Evolutionary conservation across 2,797 vertebrate genomes (phyloP).

Genomic region (Hybognathus amarus): DNA sequence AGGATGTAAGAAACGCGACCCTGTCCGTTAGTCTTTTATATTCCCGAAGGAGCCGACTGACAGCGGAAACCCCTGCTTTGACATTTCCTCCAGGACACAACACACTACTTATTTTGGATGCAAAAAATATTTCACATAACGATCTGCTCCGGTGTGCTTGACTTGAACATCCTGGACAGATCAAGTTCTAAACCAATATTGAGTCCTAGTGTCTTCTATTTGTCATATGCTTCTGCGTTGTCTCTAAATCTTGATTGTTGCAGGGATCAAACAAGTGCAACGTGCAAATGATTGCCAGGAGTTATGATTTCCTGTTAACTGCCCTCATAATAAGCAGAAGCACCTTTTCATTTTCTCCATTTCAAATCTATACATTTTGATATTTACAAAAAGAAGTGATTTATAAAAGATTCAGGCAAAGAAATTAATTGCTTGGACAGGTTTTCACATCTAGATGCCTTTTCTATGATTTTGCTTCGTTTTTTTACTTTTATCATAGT

Average conservation of each 20-base stretch:
- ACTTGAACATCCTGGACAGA: neutral
- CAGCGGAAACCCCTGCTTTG: slow-evolving; percentile 1
- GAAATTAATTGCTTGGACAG: neutral
- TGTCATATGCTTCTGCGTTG: neutral
- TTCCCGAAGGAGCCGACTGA: neutral
- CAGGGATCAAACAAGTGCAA: neutral
- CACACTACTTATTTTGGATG: neutral
- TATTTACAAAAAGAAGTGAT: neutral
- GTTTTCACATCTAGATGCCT: neutral
- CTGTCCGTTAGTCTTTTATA: slow-evolving; percentile 66
- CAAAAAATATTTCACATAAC: neutral
- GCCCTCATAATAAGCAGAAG: neutral
- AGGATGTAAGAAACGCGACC: slow-evolving; percentile 66
- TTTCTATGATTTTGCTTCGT: neutral
- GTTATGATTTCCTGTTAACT: neutral
- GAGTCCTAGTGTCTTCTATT: neutral
- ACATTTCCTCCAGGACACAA: neutral
- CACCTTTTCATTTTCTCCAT: neutral
- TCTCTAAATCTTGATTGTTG: neutral
- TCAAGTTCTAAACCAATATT: neutral
- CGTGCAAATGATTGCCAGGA: neutral
- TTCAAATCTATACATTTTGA: neutral
- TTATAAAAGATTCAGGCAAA: no score
- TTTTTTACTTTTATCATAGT: neutral
- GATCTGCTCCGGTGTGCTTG: neutral